Base-by-base conservation (phyloP, 92 coral and sea anemone genomes). In the Porites cylindrica region DNA sequence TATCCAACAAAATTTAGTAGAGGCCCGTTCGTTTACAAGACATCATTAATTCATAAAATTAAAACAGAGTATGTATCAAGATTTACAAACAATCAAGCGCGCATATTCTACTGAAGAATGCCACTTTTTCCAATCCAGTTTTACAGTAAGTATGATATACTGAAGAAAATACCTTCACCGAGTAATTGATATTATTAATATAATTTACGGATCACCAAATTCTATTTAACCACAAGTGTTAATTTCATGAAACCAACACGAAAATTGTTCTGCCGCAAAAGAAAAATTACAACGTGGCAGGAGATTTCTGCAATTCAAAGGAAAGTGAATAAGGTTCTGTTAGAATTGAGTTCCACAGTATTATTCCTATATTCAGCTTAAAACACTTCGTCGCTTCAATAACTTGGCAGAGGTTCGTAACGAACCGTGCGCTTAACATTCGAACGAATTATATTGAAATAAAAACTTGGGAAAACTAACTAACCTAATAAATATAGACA, bases 241-340 rank as follows among this genome's bases (percentile, higher is more conserved):
- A 12, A 69, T 69, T 81, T 81, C 77, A 82, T 5, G 59, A 69
- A 38, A n/a, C 12, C 26, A 17, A 68, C 85, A 81, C 77, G 85
- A 56, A 70, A 70, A 29, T 64, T 29, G 13, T 24, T 18, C 23
- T 54, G 29, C 24, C 13, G 21, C 58, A 70, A 54, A 6, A 17
- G 24, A 59, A 2, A 29, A 16, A 11, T 69, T 56, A 18, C 20
- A 54, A 26, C 6, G 18, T 24, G 47, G 52, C 14, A 67, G 17
- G 32, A 51, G 21, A 18, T 18, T 60, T 20, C 16, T 29, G 17
- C 54, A 13, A 64, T 13, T 10, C 47, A 38, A 38, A 38, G 47
- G 47, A 38, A 38, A 4, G 47, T 38, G 47, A 38, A 38, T 38
- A 38, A 38, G 47, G 47, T 38, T 38, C 47, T 38, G 47, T 4